Percentiles rank a stretch among this genome's conserved stretches.
These are phyloP conservation scores for Alces alces DNA, from an alignment of 2,113 vertebrate species.

Conservation along the genomic window DNA sequence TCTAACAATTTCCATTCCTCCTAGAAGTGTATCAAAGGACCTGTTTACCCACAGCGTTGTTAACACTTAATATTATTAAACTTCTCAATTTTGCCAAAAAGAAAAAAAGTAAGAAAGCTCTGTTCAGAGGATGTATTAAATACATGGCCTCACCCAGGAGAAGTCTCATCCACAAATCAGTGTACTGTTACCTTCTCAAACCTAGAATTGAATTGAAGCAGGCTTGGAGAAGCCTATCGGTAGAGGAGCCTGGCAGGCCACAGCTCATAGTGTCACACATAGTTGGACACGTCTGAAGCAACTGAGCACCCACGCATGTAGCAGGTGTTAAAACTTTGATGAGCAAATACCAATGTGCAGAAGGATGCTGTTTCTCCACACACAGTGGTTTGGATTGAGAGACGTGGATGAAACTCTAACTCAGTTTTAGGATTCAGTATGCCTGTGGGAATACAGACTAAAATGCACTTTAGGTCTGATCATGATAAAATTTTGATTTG, in stretches of 20 bases:
- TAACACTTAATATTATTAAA: too few relatives aligned
- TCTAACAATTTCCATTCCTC: too few relatives aligned
- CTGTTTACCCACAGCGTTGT: too few relatives aligned
- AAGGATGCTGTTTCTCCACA: not conserved
- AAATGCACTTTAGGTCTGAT: not conserved
- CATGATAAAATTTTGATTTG: not conserved
- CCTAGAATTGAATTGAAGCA: not conserved
- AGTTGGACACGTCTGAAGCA: not conserved
- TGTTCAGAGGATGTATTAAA: not conserved
- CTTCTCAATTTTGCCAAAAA: too few relatives aligned
- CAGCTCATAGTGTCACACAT: not conserved
- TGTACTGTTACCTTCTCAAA: not conserved
- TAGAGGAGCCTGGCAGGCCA: not conserved
- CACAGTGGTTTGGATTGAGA: not conserved
- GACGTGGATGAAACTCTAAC: not conserved
- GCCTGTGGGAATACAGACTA: not conserved
- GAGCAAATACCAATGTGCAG: not conserved
- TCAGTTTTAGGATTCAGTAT: not conserved
- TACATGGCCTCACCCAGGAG: rapidly evolving
- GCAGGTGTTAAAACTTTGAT: not conserved
- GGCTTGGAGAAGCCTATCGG: not conserved
- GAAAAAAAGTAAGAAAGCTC: not conserved
- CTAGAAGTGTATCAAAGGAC: too few relatives aligned
- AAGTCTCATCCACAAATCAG: not conserved
- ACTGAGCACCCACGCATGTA: rapidly evolving